Evolutionary conservation across 2,797 vertebrate genomes (phyloP), one percentile per base, ranked within the genome.

Genomic region (Alosa sapidissima): DNA sequence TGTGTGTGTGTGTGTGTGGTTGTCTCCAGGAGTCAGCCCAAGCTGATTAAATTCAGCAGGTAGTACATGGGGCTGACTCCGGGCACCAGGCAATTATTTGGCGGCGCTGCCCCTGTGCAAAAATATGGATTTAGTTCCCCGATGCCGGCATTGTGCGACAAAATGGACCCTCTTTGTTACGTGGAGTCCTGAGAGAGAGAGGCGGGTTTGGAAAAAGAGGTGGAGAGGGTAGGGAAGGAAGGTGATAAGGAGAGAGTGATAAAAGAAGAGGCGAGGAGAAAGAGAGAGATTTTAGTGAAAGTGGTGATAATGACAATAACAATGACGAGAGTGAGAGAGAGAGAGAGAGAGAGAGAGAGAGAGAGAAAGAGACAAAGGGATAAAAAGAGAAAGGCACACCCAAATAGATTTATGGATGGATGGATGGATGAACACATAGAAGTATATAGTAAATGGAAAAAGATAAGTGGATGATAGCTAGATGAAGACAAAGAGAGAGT

Each of bases 31-130:
- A 93, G 90, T 85, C 87, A 86, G 90, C 92, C 92, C 90, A 91
- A 91, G 94, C 93, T 93, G 93, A 94, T 94, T 93, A 93, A 89
- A 94, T 93, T 93, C 93, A 92, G 91, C 92, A 92, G 91, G 91
- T 92, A 92, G 91, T 91, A 92, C 90, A 86, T 91, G 91, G 16
- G 88, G 90, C 89, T 88, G 89, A 89, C 89, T 91, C 82, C 84
- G 88, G 91, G 90, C 91, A 87, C 90, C 84, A 85, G 92, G 93
- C 93, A 94, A 94, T 95, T 94, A 93, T 92, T 92, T 91, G 88
- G 92, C 93, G 90, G 88, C 89, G 90, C 33, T 41, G 68, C 68
- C 81, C 89, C 28, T 84, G 87, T 89, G 84, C 89, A 81, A 87
- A 92, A 92, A 87, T 91, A 90, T 86, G 85, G 87, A 89, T 89